phyloP scores from a whole-genome alignment of 2,888 invertebrate genomes.

The Tetheella fluctuosa region DNA sequence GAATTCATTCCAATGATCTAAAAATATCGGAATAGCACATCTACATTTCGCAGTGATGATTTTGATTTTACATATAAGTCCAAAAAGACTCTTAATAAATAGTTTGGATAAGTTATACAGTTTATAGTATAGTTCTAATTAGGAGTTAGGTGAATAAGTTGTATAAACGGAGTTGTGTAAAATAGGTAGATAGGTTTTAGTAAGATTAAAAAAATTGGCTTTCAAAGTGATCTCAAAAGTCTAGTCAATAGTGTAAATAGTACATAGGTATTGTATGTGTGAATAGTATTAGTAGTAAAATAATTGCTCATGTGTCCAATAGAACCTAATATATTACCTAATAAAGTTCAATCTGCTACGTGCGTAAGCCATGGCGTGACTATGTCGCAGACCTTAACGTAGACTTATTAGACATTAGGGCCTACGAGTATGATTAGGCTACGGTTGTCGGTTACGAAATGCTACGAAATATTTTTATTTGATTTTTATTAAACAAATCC shows the following conservation, averaged over 20 bases:
- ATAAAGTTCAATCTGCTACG: too few species aligned
- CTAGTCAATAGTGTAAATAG: constrained; percentile 47
- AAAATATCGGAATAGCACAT: too few species aligned
- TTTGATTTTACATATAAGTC: not conserved
- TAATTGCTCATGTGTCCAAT: constrained; percentile 5
- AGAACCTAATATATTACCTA: not conserved
- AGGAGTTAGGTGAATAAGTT: not conserved
- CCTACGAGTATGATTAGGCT: not conserved
- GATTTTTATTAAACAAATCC: too few species aligned
- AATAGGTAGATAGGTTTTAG: constrained; percentile 16
- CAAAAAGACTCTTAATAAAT: not conserved
- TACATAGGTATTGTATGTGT: constrained; percentile 8
- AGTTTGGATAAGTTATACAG: not conserved
- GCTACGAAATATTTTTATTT: too few species aligned
- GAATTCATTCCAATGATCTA: too few species aligned
- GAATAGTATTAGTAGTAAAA: not conserved
- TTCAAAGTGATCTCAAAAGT: constrained; percentile 66
- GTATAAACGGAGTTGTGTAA: constrained; percentile 2
- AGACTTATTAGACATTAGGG: not conserved
- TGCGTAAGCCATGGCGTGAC: too few species aligned
- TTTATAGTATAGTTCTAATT: not conserved
- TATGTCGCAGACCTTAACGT: not conserved
- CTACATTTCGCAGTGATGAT: too few species aligned
- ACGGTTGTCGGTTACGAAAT: not conserved
- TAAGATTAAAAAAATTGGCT: constrained; percentile 43